Base-by-base conservation (phyloP, 2,888 invertebrate genomes). In the Aphelenchoides bicaudatus region DNA sequence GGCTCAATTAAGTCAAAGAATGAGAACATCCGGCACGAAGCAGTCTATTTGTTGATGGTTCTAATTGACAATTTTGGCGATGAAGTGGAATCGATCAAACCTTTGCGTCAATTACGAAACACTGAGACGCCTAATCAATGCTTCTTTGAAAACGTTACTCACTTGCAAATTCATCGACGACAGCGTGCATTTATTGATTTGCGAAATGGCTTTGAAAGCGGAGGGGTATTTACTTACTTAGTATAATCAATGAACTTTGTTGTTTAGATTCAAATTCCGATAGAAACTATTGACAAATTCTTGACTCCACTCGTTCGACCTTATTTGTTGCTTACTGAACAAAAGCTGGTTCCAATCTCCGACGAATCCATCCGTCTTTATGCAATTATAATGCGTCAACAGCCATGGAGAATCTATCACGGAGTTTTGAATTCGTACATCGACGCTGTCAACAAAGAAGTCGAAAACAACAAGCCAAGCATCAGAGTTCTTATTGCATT, bases 131-230 rank as follows among this genome's bases (percentile, higher is more conserved):
- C 60, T 19, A 70, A 75, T 28, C 60, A 88, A 0, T 93, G 96
- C 80, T 92, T 96, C 84, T 94, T 92, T 79, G 89, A 90, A 75
- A 94, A 93, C 79, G 86, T 92, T 75, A 86, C 86, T 27, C 93
- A 96, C 67, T 81, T 84, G 47, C 83, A 94, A 83, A 82, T 87
- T 56, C 90, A 92, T 79, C 85, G 91, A 61, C 87, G 89, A 75
- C 87, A 88, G 0, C 85, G 89, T 72, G 93, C 91, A 0, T 79
- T 94, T 46, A 80, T 87, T 16, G 88, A 88, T 65, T 79, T 84
- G 56, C 78, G 79, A 31, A 77, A 78, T 19, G 70, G 72, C 57
- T 86, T 39, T 4, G 68, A 67, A 34, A 59, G 62, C 39, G 63
- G 65, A 8, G 61, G 56, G 55, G 70, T 55, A 54, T 56, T 8